A percentile compares a stretch with the other conserved stretches of the same genome.
Evolutionary conservation across 2,113 vertebrate genomes (phyloP).

Genomic region (Pygoscelis antarcticus): DNA sequence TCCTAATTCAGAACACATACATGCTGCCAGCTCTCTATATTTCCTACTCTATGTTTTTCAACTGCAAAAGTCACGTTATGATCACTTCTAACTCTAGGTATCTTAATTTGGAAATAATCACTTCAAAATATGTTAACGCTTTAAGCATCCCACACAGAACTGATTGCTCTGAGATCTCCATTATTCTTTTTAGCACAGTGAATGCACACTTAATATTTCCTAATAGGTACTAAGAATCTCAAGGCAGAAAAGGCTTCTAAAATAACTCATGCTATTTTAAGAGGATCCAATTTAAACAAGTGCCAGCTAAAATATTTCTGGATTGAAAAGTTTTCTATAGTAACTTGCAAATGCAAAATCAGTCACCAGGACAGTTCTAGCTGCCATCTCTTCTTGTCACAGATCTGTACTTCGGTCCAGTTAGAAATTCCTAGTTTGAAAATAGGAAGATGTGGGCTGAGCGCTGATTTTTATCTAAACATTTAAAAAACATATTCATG

Average conservation of each 20-base stretch:
- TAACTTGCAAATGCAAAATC: constrained; percentile 32
- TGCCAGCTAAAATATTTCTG: constrained; percentile 48
- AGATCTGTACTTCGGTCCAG: background rate
- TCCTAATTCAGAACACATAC: background rate
- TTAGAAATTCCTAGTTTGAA: background rate
- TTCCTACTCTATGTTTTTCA: background rate
- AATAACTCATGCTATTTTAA: constrained; percentile 60
- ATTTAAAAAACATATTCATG: background rate
- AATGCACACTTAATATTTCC: constrained; percentile 43
- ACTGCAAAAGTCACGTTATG: background rate
- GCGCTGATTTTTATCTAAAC: background rate
- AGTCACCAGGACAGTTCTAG: background rate
- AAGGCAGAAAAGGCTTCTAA: constrained; percentile 39
- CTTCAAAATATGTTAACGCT: constrained; percentile 27
- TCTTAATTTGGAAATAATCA: constrained; percentile 49
- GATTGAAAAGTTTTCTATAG: constrained; percentile 36
- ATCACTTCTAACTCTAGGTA: constrained; percentile 1
- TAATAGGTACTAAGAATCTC: constrained; percentile 43
- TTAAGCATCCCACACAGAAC: constrained; percentile 43
- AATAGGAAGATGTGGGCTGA: background rate
- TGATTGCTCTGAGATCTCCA: constrained; percentile 10
- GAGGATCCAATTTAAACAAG: constrained; percentile 56
- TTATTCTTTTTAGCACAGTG: constrained; percentile 30
- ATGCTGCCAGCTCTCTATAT: background rate
- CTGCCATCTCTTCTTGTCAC: background rate